Evolutionary conservation across 1,140 invertebrate genomes (phyloP).

Genomic region (Anastrepha obliqua): DNA sequence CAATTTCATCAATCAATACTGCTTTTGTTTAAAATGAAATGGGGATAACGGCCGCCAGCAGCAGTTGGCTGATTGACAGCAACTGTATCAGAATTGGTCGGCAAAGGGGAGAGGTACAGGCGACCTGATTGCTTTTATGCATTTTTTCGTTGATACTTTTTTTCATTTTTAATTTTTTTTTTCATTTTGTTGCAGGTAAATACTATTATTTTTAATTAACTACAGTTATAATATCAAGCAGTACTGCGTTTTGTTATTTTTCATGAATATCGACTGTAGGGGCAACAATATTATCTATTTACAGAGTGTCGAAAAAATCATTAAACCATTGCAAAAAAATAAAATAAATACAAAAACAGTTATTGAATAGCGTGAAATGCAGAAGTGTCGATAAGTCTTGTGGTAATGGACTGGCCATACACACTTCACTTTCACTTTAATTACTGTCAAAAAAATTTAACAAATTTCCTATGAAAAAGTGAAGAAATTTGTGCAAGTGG

Average conservation of each 20-base stretch:
- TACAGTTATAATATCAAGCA: no score
- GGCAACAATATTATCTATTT: not conserved
- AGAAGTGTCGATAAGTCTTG: not conserved
- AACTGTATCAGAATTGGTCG: not conserved
- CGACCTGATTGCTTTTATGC: no score
- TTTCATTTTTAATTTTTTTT: no score
- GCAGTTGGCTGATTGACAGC: not conserved
- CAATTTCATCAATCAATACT: constrained; percentile 1
- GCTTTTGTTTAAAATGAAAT: not conserved
- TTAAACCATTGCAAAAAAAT: no score
- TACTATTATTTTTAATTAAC: no score
- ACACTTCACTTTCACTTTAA: constrained; percentile 27
- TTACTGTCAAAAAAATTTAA: not conserved
- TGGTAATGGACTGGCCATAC: not conserved
- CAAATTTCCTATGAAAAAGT: not conserved
- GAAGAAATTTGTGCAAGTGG: not conserved
- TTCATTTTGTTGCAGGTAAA: no score
- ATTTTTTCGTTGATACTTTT: no score
- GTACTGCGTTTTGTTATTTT: no score
- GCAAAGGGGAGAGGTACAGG: not conserved
- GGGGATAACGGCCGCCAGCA: not conserved
- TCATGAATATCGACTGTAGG: not conserved
- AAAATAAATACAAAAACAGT: not conserved
- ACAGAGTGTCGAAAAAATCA: constrained; percentile 13
- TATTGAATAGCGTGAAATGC: not conserved